Evolutionary conservation across 1,140 invertebrate species (phyloP).

Genomic region (Epicauta chinensis): DNA sequence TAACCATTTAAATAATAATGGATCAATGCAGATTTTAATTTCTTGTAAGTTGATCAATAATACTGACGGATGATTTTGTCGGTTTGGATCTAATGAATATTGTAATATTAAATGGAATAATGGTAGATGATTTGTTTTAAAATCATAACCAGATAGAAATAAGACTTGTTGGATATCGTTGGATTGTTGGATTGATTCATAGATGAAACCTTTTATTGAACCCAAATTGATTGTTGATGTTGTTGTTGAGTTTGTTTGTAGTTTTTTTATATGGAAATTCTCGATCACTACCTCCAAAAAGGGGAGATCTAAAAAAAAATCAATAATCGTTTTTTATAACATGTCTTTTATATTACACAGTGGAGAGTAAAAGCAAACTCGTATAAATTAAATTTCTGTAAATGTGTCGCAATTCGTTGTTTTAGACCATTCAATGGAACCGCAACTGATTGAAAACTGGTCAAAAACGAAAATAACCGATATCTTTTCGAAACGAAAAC

Average conservation of each 20-base stretch:
- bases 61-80: conserved; percentile 49
- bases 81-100: conserved; percentile 46
- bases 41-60: conserved; percentile 53
- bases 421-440: no score
- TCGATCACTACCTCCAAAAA: conserved; percentile 50
- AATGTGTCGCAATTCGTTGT: no score
- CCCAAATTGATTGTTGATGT: conserved; percentile 42
- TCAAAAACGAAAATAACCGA: no score
- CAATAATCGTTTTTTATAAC: conserved; percentile 14
- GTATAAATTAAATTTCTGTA: no score
- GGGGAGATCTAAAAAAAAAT: conserved; percentile 42
- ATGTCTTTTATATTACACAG: no score
- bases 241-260: conserved; percentile 42
- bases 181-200: conserved; percentile 32
- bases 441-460: no score
- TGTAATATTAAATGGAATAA: conserved; percentile 48
- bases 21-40: conserved; percentile 54
- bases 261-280: conserved; percentile 44
- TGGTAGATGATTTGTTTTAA: conserved; percentile 29
- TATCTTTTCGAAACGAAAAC: no score
- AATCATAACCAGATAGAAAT: conserved; percentile 53
- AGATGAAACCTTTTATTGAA: conserved; percentile 48
- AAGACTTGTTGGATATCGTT: conserved; percentile 48
- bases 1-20: conserved; percentile 56
- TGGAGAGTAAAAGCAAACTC: no score